Percentiles rank a stretch among this genome's conserved stretches.
Conservation (phyloP, 2,113 vertebrate species). For the Xiphias gladius region DNA sequence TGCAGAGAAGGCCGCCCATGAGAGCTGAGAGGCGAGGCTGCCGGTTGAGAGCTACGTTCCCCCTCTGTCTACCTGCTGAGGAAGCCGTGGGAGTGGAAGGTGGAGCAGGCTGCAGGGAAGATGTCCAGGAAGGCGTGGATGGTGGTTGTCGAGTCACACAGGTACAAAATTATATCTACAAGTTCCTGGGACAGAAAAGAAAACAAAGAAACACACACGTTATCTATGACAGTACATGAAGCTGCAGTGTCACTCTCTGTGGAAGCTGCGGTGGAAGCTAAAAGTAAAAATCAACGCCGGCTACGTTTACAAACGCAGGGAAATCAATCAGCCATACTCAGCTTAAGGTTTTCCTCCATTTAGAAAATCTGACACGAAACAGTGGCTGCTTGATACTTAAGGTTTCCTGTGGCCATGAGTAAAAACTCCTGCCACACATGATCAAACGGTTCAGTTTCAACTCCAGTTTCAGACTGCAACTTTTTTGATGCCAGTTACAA, state of each 20-base stretch:
- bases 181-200: constrained; percentile 85
- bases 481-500: too few species aligned
- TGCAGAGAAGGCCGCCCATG: rapidly evolving
- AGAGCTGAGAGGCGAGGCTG: background rate
- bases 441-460: too few species aligned
- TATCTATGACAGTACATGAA: background rate
- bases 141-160: constrained; percentile 94
- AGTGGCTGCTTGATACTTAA: too few species aligned
- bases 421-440: too few species aligned
- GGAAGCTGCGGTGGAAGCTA: too few species aligned
- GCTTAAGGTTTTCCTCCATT: too few species aligned
- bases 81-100: constrained; percentile 92
- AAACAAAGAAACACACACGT: background rate
- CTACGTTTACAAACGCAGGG: too few species aligned
- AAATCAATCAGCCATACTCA: too few species aligned
- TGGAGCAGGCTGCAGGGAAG: constrained; percentile 90
- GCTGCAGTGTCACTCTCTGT: background rate
- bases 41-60: rapidly evolving
- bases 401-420: too few species aligned
- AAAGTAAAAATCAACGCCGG: too few species aligned
- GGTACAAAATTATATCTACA: constrained; percentile 90
- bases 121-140: constrained; percentile 95
- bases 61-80: constrained; percentile 87
- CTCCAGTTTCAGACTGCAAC: too few species aligned
- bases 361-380: too few species aligned